Evolutionary conservation across 2,888 invertebrate species (phyloP).

Genomic region (Meiosimyza platycephala): DNA sequence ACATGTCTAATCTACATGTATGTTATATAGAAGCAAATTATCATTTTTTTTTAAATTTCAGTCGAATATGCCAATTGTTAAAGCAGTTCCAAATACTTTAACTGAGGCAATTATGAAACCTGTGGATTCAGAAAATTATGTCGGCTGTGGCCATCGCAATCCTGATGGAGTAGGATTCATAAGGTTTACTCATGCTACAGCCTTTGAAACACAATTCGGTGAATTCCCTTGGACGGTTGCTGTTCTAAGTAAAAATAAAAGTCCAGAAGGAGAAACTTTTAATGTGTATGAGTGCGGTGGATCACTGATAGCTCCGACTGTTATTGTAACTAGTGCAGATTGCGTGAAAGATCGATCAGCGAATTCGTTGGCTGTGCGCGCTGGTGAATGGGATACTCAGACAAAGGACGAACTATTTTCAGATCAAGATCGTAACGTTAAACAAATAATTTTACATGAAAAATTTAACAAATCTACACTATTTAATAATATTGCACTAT

Average conservation of each 20-base stretch:
- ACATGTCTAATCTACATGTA: too few relatives aligned
- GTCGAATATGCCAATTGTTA: too few relatives aligned
- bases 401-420: conserved; percentile 76
- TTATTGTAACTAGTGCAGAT: conserved; percentile 85
- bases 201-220: conserved; percentile 72
- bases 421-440: conserved; percentile 77
- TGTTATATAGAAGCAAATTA: too few relatives aligned
- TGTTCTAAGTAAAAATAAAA: conserved; percentile 55
- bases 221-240: conserved; percentile 71
- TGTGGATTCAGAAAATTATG: too few relatives aligned
- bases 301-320: conserved; percentile 64
- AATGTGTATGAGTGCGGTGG: conserved; percentile 69
- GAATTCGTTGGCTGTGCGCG: conserved; percentile 69
- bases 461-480: conserved; percentile 72
- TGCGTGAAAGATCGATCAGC: conserved; percentile 69
- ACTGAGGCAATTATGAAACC: too few relatives aligned
- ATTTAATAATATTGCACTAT: conserved; percentile 78
- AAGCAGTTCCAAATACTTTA: too few relatives aligned
- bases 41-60: too few relatives aligned
- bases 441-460: conserved; percentile 72
- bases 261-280: conserved; percentile 41
- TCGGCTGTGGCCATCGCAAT: conserved; percentile 78
- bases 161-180: conserved; percentile 77
- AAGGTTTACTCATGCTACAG: conserved; percentile 70
- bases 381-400: conserved; percentile 88